phyloP scores from a whole-genome alignment of 2,888 invertebrate species.

The Anticlea derivata region DNA sequence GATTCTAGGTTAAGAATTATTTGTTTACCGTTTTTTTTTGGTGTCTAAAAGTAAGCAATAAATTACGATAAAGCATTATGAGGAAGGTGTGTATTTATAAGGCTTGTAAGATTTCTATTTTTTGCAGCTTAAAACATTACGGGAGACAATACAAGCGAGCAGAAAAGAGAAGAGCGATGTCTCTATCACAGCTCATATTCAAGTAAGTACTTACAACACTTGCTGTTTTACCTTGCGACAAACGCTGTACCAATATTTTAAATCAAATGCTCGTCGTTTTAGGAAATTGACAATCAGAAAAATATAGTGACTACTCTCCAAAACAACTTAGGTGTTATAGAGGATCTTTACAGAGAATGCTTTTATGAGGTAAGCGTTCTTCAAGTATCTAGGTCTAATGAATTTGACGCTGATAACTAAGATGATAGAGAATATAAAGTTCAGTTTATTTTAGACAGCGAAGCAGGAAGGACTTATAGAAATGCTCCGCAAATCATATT shows the following conservation, averaged over 20 bases:
- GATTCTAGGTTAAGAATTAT: background rate
- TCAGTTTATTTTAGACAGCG: constrained; percentile 54
- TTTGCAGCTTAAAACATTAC: constrained; percentile 45
- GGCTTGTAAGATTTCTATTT: too few species aligned
- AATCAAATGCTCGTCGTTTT: constrained; percentile 26
- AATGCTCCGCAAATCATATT: constrained; percentile 58
- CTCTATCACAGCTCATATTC: constrained; percentile 44
- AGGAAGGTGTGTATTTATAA: too few species aligned
- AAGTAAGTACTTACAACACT: constrained; percentile 40
- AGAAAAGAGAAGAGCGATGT: constrained; percentile 46
- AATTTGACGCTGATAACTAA: background rate
- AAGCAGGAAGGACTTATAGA: constrained; percentile 72
- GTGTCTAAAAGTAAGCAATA: too few species aligned
- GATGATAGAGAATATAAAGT: background rate
- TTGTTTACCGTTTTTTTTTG: background rate
- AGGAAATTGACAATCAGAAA: constrained; percentile 55
- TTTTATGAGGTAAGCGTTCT: constrained; percentile 70
- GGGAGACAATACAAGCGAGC: constrained; percentile 39
- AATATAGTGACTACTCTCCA: constrained; percentile 57
- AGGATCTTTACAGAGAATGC: constrained; percentile 71
- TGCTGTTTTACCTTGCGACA: too few species aligned
- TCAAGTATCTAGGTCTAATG: background rate
- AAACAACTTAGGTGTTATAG: constrained; percentile 63
- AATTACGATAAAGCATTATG: too few species aligned
- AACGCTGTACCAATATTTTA: too few species aligned